These are phyloP conservation scores for Aphaenogaster rudis DNA, from an alignment of 1,140 invertebrate species.

Conservation along the genomic window DNA sequence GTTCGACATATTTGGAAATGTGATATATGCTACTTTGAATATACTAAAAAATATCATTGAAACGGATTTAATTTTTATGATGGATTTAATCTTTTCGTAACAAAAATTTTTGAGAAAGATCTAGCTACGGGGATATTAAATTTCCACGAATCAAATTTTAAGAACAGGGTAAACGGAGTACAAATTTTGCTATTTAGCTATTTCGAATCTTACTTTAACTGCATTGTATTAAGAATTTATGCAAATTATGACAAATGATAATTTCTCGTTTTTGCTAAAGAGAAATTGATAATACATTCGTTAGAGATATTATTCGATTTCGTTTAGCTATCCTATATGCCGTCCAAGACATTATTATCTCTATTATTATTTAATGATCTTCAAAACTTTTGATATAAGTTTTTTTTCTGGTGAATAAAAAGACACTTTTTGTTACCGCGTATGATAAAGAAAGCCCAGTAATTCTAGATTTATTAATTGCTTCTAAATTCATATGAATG, in stretches of 20 bases:
- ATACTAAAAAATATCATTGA: neutral
- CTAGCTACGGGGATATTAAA: neutral
- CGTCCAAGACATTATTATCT: too few relatives aligned
- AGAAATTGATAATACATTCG: neutral
- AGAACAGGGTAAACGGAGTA: neutral
- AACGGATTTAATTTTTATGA: neutral
- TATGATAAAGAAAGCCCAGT: neutral
- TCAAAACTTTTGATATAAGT: neutral
- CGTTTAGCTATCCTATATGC: neutral
- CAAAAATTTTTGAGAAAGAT: neutral
- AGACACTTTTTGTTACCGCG: neutral
- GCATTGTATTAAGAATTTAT: neutral
- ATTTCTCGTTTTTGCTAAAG: neutral
- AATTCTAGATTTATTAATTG: neutral
- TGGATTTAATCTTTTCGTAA: neutral
- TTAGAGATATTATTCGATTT: neutral
- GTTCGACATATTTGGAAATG: neutral
- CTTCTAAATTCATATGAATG: neutral
- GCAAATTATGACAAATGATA: neutral
- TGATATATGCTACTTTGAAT: neutral
- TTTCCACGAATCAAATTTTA: neutral
- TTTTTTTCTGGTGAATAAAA: neutral
- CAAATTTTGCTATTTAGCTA: neutral
- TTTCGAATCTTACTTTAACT: neutral
- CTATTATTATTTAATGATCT: neutral